phyloP scores from a whole-genome alignment of 2,888 invertebrate species.

The Leptinotarsa tumamoca region DNA sequence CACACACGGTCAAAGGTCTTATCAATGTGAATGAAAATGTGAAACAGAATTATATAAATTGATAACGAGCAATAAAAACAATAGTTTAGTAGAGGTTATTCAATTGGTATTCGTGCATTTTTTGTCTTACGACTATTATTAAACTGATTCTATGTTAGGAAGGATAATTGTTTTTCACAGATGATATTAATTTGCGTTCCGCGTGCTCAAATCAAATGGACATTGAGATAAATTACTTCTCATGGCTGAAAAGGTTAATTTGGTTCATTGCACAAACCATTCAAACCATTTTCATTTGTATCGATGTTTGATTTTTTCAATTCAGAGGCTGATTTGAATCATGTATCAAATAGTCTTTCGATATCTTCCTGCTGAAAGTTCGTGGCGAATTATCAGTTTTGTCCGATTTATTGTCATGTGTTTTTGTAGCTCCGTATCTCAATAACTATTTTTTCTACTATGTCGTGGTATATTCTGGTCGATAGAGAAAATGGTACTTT shows the following conservation, averaged over 20 bases:
- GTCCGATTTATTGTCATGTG: too few species aligned
- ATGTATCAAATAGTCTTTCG: too few species aligned
- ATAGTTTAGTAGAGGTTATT: neutral
- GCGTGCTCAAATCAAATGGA: slow-evolving; percentile 29
- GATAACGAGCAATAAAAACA: neutral
- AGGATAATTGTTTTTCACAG: slow-evolving; percentile 12
- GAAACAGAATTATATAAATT: neutral
- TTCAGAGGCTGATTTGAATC: neutral
- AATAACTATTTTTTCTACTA: too few species aligned
- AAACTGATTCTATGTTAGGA: slow-evolving; percentile 1
- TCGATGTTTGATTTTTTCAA: neutral
- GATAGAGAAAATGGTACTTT: too few species aligned
- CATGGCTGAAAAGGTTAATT: slow-evolving; percentile 21
- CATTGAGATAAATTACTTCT: slow-evolving; percentile 32
- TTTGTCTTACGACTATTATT: neutral
- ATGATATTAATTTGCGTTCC: slow-evolving; percentile 8
- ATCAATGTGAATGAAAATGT: neutral
- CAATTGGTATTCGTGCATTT: slow-evolving; percentile 4
- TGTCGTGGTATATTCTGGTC: too few species aligned
- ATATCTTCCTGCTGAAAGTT: too few species aligned
- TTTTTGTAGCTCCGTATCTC: too few species aligned
- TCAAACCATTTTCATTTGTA: neutral
- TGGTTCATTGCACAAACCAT: slow-evolving; percentile 6
- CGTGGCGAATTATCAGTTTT: too few species aligned
- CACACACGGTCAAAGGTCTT: too few species aligned